Evolutionary conservation across 2,113 vertebrate genomes (phyloP).

Genomic region (Eleginops maclovinus): DNA sequence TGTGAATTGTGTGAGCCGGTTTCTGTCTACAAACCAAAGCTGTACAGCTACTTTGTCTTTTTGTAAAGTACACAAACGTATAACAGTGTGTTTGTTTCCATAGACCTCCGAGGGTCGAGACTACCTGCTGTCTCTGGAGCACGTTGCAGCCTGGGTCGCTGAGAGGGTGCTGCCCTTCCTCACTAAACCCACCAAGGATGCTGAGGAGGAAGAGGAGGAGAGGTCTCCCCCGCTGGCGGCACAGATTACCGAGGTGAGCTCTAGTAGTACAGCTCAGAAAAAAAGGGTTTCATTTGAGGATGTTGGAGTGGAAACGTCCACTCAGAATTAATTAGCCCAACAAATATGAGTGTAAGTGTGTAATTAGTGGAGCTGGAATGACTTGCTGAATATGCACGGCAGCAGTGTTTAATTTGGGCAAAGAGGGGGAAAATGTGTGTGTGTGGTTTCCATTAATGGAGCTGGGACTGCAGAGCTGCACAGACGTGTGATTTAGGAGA

Average conservation of each 20-base stretch:
- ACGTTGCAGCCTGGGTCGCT: constrained; percentile 88
- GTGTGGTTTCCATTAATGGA: constrained; percentile 17
- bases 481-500: constrained; percentile 14
- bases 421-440: background rate
- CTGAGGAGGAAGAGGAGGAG: constrained; percentile 69
- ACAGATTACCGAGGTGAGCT: constrained; percentile 88
- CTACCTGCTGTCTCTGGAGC: constrained; percentile 84
- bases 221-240: constrained; percentile 73
- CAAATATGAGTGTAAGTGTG: background rate
- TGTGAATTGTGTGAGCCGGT: background rate
- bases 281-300: background rate
- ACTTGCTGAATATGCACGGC: no score
- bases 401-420: constrained; percentile 12
- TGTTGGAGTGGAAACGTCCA: background rate
- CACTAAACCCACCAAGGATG: constrained; percentile 57
- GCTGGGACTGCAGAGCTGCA: background rate
- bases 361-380: constrained; percentile 3
- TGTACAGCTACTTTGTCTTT: background rate
- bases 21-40: no score
- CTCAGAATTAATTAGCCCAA: background rate
- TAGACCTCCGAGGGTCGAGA: constrained; percentile 87
- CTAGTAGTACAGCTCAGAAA: background rate
- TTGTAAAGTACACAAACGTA: background rate
- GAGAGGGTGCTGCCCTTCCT: constrained; percentile 85
- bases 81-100: background rate